phyloP scores from a whole-genome alignment of 1,140 invertebrate species.

The Lordiphosa mommai region DNA sequence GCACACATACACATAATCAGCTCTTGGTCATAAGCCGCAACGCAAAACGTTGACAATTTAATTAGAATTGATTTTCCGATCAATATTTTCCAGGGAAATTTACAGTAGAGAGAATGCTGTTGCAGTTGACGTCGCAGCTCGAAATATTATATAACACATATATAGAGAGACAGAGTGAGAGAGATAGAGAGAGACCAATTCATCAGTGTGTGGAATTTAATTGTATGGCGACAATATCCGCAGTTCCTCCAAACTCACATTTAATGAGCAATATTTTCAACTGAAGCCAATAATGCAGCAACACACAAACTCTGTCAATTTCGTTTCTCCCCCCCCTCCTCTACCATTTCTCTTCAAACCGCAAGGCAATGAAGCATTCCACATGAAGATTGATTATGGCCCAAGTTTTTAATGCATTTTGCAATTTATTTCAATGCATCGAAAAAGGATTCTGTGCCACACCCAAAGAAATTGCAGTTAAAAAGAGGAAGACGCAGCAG shows the following conservation, averaged over 20 bases:
- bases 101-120: conserved; percentile 26
- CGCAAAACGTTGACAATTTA: conserved; percentile 67
- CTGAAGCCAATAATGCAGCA: too few species aligned
- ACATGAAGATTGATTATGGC: conserved; percentile 73
- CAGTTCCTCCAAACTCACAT: conserved; percentile 24
- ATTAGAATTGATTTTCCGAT: conserved; percentile 78
- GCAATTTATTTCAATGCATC: conserved; percentile 67
- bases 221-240: conserved; percentile 25
- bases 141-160: conserved; percentile 23
- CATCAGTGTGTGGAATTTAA: conserved; percentile 52
- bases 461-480: conserved; percentile 27
- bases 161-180: conserved; percentile 27
- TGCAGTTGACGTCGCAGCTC: conserved; percentile 22
- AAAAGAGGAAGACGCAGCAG: conserved; percentile 14
- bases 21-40: conserved; percentile 20
- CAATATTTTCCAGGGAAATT: conserved; percentile 75
- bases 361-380: conserved; percentile 7
- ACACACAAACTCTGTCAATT: conserved; percentile 1
- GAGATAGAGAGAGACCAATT: conserved; percentile 7
- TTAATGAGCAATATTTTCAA: conserved; percentile 51
- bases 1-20: conserved; percentile 54
- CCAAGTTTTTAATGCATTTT: conserved; percentile 54
- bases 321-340: neutral
- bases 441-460: conserved; percentile 47
- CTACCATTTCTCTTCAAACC: neutral